Conservation (phyloP, 2,797 vertebrate genomes). For the Hoplostethus atlanticus region DNA sequence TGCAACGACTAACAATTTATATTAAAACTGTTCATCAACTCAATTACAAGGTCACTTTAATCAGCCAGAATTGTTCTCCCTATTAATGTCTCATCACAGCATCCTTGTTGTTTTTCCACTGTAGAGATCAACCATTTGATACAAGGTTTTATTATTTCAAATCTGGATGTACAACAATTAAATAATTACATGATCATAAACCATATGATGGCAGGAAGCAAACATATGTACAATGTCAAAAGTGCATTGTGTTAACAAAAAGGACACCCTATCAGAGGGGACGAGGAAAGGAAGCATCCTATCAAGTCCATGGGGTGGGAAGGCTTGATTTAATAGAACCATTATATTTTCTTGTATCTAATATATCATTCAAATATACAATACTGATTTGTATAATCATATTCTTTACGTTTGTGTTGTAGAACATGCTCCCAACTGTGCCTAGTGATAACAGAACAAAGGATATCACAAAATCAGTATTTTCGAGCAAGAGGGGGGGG, state of each 20-base stretch:
- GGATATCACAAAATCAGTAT: slow-evolving; percentile 35
- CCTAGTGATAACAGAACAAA: slow-evolving; percentile 42
- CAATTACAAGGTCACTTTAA: not conserved
- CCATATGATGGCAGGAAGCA: slow-evolving; percentile 70
- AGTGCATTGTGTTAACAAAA: slow-evolving; percentile 79
- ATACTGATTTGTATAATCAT: slow-evolving; percentile 58
- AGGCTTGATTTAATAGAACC: slow-evolving; percentile 40
- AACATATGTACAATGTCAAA: slow-evolving; percentile 78
- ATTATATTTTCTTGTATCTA: slow-evolving; percentile 29
- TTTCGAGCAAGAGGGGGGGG: slow-evolving; percentile 1
- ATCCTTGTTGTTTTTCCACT: not conserved
- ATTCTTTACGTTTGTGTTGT: slow-evolving; percentile 51
- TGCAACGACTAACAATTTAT: not conserved
- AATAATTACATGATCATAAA: slow-evolving; percentile 77
- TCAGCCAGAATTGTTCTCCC: not conserved
- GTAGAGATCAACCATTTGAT: slow-evolving; percentile 23
- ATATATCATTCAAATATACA: slow-evolving; percentile 57
- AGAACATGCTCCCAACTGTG: slow-evolving; percentile 46
- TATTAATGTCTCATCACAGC: not conserved
- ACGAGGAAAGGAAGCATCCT: slow-evolving; percentile 23
- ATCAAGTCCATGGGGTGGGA: slow-evolving; percentile 3
- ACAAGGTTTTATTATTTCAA: slow-evolving; percentile 78
- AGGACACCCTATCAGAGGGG: slow-evolving; percentile 33
- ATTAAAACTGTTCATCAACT: not conserved
- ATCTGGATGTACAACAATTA: slow-evolving; percentile 81